Evolutionary conservation across 53 echinoderm and acorn worm genomes (phyloP).

Genomic region (Glandiceps talaboti): DNA sequence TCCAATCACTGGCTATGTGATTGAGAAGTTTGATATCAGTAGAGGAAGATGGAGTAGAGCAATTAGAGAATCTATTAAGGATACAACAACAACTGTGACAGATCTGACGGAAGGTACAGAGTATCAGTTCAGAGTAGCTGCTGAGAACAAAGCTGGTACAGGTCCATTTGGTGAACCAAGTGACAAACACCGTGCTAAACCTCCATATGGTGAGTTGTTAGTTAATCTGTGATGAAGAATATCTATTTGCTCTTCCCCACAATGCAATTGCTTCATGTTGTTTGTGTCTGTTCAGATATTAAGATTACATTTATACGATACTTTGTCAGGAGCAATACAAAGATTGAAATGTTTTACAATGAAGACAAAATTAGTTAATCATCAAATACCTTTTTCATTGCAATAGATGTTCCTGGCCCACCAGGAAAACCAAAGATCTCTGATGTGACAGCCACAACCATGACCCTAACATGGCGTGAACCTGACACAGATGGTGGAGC

Average conservation of each 20-base stretch:
- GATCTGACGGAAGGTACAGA: slow-evolving; percentile 56
- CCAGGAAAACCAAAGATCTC: not conserved
- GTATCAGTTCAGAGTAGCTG: slow-evolving; percentile 73
- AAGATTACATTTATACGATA: too few relatives aligned
- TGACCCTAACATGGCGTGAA: not conserved
- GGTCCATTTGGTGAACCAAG: slow-evolving; percentile 55
- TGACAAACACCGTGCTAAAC: slow-evolving; percentile 43
- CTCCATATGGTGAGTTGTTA: slow-evolving; percentile 57
- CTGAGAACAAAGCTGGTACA: slow-evolving; percentile 69
- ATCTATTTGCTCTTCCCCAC: not conserved
- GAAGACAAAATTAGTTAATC: not conserved
- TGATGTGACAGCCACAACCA: not conserved
- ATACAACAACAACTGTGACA: slow-evolving; percentile 32
- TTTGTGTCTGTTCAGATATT: too few relatives aligned
- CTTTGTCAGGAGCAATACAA: too few relatives aligned
- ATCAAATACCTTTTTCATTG: too few relatives aligned
- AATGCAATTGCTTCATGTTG: too few relatives aligned
- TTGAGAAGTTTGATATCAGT: slow-evolving; percentile 71
- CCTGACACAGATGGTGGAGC: slow-evolving; percentile 9
- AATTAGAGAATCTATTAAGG: slow-evolving; percentile 38
- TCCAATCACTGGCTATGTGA: slow-evolving; percentile 61
- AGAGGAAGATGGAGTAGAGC: slow-evolving; percentile 55
- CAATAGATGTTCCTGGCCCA: slow-evolving; percentile 3
- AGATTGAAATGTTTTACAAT: not conserved
- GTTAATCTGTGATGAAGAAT: too few relatives aligned